Evolutionary conservation across 2,113 vertebrate genomes (phyloP).

Genomic region (Suricata suricatta): DNA sequence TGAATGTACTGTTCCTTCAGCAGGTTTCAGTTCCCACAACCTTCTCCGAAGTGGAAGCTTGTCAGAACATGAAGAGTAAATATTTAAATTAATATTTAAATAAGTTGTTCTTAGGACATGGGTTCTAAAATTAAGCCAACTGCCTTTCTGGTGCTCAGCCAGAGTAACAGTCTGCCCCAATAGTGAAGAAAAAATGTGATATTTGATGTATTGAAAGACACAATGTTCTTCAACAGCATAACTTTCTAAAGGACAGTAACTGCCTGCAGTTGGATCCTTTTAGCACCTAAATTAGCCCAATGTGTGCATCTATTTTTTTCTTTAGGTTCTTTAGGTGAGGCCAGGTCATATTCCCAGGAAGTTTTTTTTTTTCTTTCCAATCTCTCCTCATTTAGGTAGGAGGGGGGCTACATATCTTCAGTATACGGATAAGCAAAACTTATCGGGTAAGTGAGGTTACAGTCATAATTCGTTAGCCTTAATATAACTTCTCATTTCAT

Average conservation of each 20-base stretch:
- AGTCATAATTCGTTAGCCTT: background rate
- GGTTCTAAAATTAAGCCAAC: background rate
- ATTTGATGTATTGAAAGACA: background rate
- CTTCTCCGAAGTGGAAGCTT: background rate
- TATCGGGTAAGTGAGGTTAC: background rate
- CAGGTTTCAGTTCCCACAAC: background rate
- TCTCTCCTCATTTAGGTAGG: background rate
- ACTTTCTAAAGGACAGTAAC: background rate
- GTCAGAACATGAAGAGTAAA: background rate
- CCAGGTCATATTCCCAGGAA: background rate
- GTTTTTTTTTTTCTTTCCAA: background rate
- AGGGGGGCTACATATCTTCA: background rate
- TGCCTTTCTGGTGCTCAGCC: background rate
- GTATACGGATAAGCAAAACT: background rate
- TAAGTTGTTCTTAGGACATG: background rate
- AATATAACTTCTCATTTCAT: background rate
- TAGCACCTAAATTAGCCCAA: background rate
- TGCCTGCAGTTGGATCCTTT: background rate
- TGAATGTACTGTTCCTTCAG: constrained; percentile 39
- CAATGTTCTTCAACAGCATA: background rate
- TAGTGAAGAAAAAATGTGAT: background rate
- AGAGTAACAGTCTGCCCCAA: background rate
- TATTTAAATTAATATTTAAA: background rate
- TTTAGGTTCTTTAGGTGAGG: background rate
- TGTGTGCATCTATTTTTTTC: background rate